Base-by-base conservation (phyloP, 2,113 vertebrate genomes). In the Calidris pygmaea region DNA sequence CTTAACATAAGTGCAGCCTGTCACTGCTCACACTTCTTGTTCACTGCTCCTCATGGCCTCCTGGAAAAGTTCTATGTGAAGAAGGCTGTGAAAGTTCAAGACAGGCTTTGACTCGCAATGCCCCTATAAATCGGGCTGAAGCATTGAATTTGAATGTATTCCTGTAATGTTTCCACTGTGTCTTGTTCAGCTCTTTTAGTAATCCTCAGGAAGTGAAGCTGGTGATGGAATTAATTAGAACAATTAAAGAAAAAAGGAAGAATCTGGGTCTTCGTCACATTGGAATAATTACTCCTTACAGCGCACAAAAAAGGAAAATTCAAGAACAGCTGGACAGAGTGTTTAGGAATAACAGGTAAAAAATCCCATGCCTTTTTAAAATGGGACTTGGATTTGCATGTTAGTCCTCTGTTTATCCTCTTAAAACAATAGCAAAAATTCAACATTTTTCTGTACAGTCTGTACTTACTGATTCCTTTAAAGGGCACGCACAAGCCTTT, bases 241-340 rank as follows among this genome's bases (percentile, higher is more conserved):
- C 98, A 85, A 98, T 99, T 70, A 97, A 97, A 70, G 98, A 98
- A 21, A 98, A 96, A 83, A 97, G 72, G 86, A 98, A 70, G 35
- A 97, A 98, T 20, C 35, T 96, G 19, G 74, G 81, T 59, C 82
- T 87, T 39, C 98, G 98, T 50, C 97, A 90, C 60, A 97, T 99
- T 70, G 99, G 99, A 13, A 97, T 99, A 62, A 99, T 99, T 90
- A 99, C 99, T 5, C 99, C 98, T 39, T 99, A 99, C 94, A 98
- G 97, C 1, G 98, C 98, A 7, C 99, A 99, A 96, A 99, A 99
- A 90, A 97, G 35, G 37, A 97, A 79, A 93, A 98, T 99, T 62
- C 93, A 96, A 66, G 96, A 96, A 2, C 97, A 98, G 9, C 78
- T 98, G 87, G 97, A 97, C 59, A 97, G 66, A 94, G 96, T 86